Percentiles rank a stretch among this genome's conserved stretches.
phyloP scores from a whole-genome alignment of 92 coral and sea anemone species.

The Porites rus region DNA sequence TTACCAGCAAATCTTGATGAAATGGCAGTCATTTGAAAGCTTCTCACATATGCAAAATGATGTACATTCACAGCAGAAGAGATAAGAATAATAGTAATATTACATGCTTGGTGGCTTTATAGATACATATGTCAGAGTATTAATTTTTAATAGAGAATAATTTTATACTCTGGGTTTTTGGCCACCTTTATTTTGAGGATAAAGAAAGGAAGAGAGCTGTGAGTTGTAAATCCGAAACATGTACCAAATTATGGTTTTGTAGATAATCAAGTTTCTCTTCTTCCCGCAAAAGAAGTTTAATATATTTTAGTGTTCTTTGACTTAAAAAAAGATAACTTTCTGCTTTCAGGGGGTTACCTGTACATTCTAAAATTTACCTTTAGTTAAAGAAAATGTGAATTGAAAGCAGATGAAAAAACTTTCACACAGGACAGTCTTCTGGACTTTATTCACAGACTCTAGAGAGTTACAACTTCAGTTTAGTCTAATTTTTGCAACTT shows the following conservation, averaged over 20 bases:
- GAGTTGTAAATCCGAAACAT: not conserved
- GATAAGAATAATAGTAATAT: not conserved
- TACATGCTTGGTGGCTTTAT: conserved; percentile 1
- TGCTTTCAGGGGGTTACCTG: too few relatives aligned
- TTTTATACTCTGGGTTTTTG: not conserved
- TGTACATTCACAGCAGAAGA: not conserved
- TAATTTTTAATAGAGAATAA: not conserved
- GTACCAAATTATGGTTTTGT: not conserved
- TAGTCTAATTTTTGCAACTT: not conserved
- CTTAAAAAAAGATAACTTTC: not conserved
- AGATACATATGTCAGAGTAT: not conserved
- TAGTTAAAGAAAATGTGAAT: not conserved
- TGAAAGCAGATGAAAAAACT: not conserved
- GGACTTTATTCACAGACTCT: too few relatives aligned
- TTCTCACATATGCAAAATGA: not conserved
- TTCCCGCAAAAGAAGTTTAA: not conserved
- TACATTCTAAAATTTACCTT: too few relatives aligned
- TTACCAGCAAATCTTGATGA: not conserved
- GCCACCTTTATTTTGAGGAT: not conserved
- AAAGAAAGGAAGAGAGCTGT: not conserved
- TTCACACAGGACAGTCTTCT: not conserved
- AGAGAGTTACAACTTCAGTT: not conserved
- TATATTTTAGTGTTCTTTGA: not conserved
- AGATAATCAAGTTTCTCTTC: not conserved
- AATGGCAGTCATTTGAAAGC: not conserved